Conservation (phyloP, 2,113 vertebrate species). For the Cromileptes altivelis region DNA sequence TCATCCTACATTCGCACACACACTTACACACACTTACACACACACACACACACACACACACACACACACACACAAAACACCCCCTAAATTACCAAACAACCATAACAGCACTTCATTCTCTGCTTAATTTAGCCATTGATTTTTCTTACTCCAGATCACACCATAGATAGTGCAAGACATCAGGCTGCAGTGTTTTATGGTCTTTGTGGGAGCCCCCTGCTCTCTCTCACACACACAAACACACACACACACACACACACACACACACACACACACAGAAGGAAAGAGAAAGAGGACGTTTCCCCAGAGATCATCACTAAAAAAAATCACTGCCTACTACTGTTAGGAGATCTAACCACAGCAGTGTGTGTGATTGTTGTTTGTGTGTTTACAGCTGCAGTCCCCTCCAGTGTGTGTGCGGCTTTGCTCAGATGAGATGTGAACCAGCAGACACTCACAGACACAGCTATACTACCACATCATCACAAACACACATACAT, state of each 20-base stretch:
- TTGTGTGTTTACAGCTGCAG: constrained; percentile 44
- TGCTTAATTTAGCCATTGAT: constrained; percentile 76
- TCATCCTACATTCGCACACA: neutral
- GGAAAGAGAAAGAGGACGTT: constrained; percentile 23
- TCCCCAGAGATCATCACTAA: constrained; percentile 31
- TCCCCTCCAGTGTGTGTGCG: constrained; percentile 46
- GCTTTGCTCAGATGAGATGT: constrained; percentile 56
- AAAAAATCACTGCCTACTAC: constrained; percentile 48
- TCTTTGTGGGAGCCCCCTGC: constrained; percentile 7
- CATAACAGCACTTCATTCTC: constrained; percentile 69
- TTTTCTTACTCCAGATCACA: constrained; percentile 68
- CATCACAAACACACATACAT: constrained; percentile 24
- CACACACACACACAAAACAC: constrained; percentile 21
- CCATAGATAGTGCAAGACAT: constrained; percentile 54
- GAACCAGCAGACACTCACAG: constrained; percentile 54
- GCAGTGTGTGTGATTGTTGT: constrained; percentile 42
- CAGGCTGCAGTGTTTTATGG: constrained; percentile 67
- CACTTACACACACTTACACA: constrained; percentile 23
- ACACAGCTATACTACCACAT: constrained; percentile 41
- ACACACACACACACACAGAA: constrained; percentile 13
- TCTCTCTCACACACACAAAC: neutral
- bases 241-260: neutral
- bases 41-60: constrained; percentile 1
- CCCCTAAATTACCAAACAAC: constrained; percentile 34
- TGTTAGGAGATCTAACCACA: constrained; percentile 35